Conservation (phyloP, 2,888 invertebrate genomes). For the Eupithecia pulchellata region DNA sequence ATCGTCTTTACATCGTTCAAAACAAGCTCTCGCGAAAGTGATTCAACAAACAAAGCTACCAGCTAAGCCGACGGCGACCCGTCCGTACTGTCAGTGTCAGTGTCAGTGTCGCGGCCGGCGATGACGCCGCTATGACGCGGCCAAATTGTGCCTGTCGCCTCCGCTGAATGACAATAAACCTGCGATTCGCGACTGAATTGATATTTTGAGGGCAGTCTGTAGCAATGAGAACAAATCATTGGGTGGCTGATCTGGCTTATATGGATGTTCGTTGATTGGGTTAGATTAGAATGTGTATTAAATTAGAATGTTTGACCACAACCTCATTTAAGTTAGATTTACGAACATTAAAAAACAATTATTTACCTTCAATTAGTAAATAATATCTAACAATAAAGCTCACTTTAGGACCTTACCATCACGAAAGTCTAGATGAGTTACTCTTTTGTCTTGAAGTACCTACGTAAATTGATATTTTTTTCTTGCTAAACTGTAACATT, state of each 20-base stretch:
- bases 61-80: slow-evolving; percentile 50
- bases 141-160: slow-evolving; percentile 70
- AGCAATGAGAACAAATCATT: slow-evolving; percentile 1
- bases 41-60: slow-evolving; percentile 54
- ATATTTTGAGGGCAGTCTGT: slow-evolving; percentile 47
- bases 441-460: background rate
- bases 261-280: background rate
- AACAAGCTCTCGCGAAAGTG: slow-evolving; percentile 28
- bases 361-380: no score
- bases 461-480: background rate
- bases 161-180: slow-evolving; percentile 61
- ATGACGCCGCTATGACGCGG: slow-evolving; percentile 54
- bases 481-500: no score
- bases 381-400: no score
- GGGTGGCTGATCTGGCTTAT: background rate
- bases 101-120: slow-evolving; percentile 56
- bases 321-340: background rate
- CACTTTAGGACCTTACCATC: background rate
- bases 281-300: background rate
- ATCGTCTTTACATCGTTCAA: slow-evolving; percentile 19
- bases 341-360: background rate
- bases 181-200: slow-evolving; percentile 53
- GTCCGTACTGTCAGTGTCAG: slow-evolving; percentile 51
- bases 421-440: background rate
- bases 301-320: background rate